A percentile compares a stretch with the other conserved stretches of the same genome.
phyloP scores from a whole-genome alignment of 1,140 invertebrate genomes.

The Hesperophylax magnus region DNA sequence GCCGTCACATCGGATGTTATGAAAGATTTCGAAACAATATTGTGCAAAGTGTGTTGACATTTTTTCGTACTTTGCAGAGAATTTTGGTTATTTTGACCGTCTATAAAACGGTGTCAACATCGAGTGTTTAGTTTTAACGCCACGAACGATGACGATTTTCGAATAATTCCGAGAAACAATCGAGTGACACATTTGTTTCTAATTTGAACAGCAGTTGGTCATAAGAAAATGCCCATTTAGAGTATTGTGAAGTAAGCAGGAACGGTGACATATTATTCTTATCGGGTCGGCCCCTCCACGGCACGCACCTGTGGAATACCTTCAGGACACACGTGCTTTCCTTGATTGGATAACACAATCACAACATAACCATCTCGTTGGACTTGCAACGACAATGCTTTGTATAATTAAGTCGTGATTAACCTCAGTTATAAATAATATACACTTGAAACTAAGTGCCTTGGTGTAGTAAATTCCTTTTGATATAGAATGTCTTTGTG shows the following conservation, averaged over 20 bases:
- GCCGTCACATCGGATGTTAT: too few relatives aligned
- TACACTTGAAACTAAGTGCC: background rate
- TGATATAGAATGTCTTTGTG: background rate
- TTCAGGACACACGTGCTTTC: background rate
- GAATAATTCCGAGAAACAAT: background rate
- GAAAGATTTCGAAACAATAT: slow-evolving; percentile 2
- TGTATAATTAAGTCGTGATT: background rate
- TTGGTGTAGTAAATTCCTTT: background rate
- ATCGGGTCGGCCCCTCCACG: background rate
- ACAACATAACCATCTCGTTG: background rate
- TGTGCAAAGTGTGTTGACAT: slow-evolving; percentile 17
- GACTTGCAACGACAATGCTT: background rate
- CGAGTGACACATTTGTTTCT: slow-evolving; percentile 6
- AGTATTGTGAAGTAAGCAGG: background rate
- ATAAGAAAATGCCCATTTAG: background rate
- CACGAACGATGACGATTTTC: slow-evolving; percentile 5
- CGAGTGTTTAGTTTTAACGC: background rate
- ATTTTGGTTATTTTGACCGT: background rate
- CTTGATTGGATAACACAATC: background rate
- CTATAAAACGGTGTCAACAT: background rate
- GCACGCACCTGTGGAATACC: background rate
- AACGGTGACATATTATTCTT: background rate
- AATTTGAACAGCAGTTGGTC: background rate
- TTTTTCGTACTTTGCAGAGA: background rate
- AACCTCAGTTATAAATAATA: background rate